These are phyloP conservation scores for Aphidius ervi DNA, from an alignment of 1,140 invertebrate species.

Conservation along the genomic window DNA sequence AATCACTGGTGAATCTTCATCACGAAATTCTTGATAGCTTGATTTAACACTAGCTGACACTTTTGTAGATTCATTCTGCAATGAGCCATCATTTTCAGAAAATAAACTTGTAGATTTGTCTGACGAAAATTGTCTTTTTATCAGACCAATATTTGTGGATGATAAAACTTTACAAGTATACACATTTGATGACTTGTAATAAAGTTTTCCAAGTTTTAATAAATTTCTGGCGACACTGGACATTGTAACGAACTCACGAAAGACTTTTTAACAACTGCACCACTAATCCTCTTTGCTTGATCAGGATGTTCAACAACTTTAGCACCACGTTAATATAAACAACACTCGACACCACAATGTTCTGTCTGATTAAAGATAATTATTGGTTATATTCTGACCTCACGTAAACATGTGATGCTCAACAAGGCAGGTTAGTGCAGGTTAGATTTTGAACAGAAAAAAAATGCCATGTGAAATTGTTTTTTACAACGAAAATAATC, in stretches of 20 bases:
- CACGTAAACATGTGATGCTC: too few species aligned
- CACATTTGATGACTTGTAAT: constrained; percentile 20
- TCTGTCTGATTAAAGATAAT: too few species aligned
- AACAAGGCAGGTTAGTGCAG: too few species aligned
- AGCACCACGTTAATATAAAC: too few species aligned
- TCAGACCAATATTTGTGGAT: constrained; percentile 13
- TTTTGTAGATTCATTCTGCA: constrained; percentile 26
- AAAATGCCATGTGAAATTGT: too few species aligned
- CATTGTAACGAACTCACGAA: constrained; percentile 23
- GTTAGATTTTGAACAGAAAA: too few species aligned
- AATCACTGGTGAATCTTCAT: constrained; percentile 61
- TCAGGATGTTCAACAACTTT: too few species aligned
- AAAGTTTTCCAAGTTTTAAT: constrained; percentile 24
- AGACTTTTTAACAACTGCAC: too few species aligned
- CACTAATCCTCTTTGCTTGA: too few species aligned
- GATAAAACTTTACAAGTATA: constrained; percentile 23
- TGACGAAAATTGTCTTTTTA: constrained; percentile 23
- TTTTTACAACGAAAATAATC: too few species aligned
- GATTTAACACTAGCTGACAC: constrained; percentile 31
- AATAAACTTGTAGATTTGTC: constrained; percentile 16
- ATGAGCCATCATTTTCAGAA: constrained; percentile 14
- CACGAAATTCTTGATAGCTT: constrained; percentile 61
- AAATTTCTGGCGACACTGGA: constrained; percentile 24
- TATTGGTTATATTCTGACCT: too few species aligned
- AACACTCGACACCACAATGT: too few species aligned